Evolutionary conservation across 1,140 invertebrate genomes (phyloP).

Genomic region (Sitodiplosis mosellana): DNA sequence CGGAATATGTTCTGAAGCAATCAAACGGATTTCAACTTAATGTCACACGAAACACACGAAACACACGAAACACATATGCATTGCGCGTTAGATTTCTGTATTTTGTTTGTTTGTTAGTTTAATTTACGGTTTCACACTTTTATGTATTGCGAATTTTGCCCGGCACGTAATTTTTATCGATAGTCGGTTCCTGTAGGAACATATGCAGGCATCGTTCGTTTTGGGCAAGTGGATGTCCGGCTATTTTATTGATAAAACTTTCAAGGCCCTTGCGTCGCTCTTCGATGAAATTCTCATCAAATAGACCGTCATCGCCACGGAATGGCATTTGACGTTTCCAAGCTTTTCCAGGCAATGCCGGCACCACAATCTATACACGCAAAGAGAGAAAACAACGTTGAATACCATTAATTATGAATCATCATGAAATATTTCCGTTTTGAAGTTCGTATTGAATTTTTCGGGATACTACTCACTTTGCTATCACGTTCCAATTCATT

Average conservation of each 20-base stretch:
- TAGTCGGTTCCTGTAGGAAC: conserved; percentile 93
- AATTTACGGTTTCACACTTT: not conserved
- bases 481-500: conserved; percentile 98
- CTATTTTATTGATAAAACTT: conserved; percentile 98
- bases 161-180: conserved; percentile 98
- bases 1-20: too few relatives aligned
- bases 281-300: conserved; percentile 99
- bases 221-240: conserved; percentile 98
- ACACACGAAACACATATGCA: too few relatives aligned
- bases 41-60: too few relatives aligned
- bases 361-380: conserved; percentile 89
- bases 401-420: too few relatives aligned
- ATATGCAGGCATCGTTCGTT: conserved; percentile 99
- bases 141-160: conserved; percentile 97
- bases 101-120: too few relatives aligned
- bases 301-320: conserved; percentile 56
- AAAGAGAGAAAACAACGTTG: too few relatives aligned
- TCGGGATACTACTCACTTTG: conserved; percentile 67
- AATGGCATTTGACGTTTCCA: conserved; percentile 97
- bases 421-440: too few relatives aligned
- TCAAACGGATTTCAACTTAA: too few relatives aligned
- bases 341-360: conserved; percentile 91
- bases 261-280: conserved; percentile 95
- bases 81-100: too few relatives aligned
- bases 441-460: too few relatives aligned